A percentile compares a stretch with the other conserved stretches of the same genome.
These are phyloP conservation scores for Gobio occitaniae DNA, from an alignment of 2,797 vertebrate genomes.

Conservation along the genomic window DNA sequence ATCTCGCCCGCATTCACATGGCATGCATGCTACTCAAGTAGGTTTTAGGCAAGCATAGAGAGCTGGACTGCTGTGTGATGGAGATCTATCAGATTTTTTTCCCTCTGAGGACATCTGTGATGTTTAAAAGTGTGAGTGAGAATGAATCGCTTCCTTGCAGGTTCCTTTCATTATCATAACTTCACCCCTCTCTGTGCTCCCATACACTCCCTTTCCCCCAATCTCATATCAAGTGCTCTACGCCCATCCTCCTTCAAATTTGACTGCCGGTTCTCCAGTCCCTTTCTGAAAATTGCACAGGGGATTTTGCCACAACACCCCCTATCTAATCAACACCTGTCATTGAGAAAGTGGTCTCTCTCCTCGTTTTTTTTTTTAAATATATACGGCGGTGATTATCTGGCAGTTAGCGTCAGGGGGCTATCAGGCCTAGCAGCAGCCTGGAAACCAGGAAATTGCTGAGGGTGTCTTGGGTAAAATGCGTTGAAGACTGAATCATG, in stretches of 20 bases:
- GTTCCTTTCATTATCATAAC: constrained; percentile 59
- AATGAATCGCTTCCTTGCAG: constrained; percentile 56
- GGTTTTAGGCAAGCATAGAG: constrained; percentile 46
- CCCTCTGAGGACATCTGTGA: constrained; percentile 50
- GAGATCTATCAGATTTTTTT: constrained; percentile 43
- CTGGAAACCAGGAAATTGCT: constrained; percentile 70
- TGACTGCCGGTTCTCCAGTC: constrained; percentile 65
- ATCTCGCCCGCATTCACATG: constrained; percentile 84
- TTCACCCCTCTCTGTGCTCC: constrained; percentile 26
- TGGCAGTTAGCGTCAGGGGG: constrained; percentile 65
- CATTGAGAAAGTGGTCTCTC: constrained; percentile 62
- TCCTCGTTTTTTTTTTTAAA: constrained; percentile 65
- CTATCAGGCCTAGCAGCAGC: constrained; percentile 60
- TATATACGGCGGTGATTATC: constrained; percentile 73
- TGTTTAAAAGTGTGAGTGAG: constrained; percentile 51
- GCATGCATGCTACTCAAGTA: constrained; percentile 82
- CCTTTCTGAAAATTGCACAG: constrained; percentile 64
- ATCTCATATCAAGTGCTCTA: constrained; percentile 48
- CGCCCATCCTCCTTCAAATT: constrained; percentile 54
- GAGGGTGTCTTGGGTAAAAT: constrained; percentile 68
- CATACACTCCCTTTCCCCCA: constrained; percentile 35
- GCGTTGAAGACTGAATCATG: constrained; percentile 64
- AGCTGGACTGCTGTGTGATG: constrained; percentile 46
- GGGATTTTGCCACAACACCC: constrained; percentile 69
- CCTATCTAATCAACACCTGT: constrained; percentile 76